These are phyloP conservation scores for Oligia fasciuncula DNA, from an alignment of 2,888 invertebrate species.

Conservation along the genomic window DNA sequence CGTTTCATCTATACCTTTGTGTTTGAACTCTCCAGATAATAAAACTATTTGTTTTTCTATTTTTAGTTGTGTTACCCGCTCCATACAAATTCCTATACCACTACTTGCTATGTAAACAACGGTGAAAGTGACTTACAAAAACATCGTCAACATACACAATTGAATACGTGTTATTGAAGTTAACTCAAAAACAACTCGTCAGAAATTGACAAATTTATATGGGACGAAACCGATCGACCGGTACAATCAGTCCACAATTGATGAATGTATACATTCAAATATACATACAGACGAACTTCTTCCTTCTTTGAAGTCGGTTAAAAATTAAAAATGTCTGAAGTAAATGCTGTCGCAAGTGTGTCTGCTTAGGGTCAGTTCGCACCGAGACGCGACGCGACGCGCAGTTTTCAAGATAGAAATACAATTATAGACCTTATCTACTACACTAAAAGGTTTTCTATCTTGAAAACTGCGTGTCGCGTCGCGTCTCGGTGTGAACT, in stretches of 20 bases:
- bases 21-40: constrained; percentile 5
- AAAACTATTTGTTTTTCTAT: neutral
- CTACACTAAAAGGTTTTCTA: no score
- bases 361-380: no score
- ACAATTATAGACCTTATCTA: no score
- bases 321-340: neutral
- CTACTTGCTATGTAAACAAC: neutral
- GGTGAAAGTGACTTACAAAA: neutral
- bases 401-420: no score
- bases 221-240: neutral
- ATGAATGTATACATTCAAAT: neutral
- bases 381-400: no score
- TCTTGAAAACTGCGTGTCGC: no score
- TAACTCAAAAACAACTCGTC: neutral
- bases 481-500: no score
- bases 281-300: neutral
- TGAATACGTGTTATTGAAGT: neutral
- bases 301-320: neutral
- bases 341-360: neutral
- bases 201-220: neutral
- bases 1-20: constrained; percentile 39
- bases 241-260: neutral
- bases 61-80: neutral
- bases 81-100: neutral
- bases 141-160: neutral